Evolutionary conservation across 2,113 vertebrate genomes (phyloP).

Genomic region (Butorides virescens): DNA sequence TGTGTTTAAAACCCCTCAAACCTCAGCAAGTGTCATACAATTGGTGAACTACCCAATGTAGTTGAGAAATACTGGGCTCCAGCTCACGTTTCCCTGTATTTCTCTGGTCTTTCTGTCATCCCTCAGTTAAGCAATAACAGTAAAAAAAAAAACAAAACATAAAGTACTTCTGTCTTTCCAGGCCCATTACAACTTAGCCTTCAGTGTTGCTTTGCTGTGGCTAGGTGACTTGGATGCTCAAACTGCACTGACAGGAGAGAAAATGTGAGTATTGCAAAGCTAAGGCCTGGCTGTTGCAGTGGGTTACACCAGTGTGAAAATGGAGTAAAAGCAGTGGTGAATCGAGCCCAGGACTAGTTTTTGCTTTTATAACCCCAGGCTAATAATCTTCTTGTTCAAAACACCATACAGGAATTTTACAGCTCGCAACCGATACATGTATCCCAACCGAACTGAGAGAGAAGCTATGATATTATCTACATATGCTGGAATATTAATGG

Average conservation of each 20-base stretch:
- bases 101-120: not conserved
- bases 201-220: slow-evolving; percentile 81
- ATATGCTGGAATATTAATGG: slow-evolving; percentile 85
- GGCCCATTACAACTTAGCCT: slow-evolving; percentile 85
- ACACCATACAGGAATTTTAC: slow-evolving; percentile 51
- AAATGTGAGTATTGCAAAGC: slow-evolving; percentile 69
- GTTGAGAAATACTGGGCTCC: not conserved
- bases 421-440: not conserved
- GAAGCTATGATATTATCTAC: slow-evolving; percentile 90
- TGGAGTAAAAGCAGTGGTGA: not conserved
- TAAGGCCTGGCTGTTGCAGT: not conserved
- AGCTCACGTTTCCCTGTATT: not conserved
- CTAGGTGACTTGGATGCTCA: slow-evolving; percentile 67
- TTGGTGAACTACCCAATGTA: not conserved
- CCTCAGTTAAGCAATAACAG: not conserved
- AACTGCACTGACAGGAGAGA: slow-evolving; percentile 54
- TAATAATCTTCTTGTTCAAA: not conserved
- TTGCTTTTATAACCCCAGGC: not conserved
- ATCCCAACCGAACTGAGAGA: slow-evolving; percentile 75
- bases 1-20: not conserved
- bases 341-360: not conserved
- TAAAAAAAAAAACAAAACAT: not conserved
- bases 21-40: not conserved
- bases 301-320: not conserved
- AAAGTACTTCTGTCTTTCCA: slow-evolving; percentile 39